A percentile compares a stretch with the other conserved stretches of the same genome.
phyloP scores from a whole-genome alignment of 2,888 invertebrate species.

The Tenthredo distinguenda region DNA sequence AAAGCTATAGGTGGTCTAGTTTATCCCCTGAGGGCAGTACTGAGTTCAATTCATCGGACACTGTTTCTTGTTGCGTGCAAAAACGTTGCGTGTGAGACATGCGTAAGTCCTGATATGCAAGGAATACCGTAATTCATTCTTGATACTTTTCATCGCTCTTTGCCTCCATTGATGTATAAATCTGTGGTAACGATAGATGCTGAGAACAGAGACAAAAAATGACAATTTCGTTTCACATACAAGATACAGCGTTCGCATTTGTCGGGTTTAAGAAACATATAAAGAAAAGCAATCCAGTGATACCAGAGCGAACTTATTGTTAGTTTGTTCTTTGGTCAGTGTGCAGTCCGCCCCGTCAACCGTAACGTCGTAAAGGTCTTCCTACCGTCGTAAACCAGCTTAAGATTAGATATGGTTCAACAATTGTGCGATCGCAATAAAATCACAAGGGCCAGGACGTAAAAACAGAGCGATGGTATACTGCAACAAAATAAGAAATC shows the following conservation, averaged over 20 bases:
- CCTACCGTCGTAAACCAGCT: conserved; percentile 26
- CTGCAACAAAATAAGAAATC: conserved; percentile 19
- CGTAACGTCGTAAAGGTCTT: conserved; percentile 26
- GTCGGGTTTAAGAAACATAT: background rate
- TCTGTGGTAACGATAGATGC: background rate
- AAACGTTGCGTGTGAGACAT: conserved; percentile 14
- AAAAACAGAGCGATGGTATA: conserved; percentile 13
- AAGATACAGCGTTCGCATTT: background rate
- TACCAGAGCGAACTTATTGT: background rate
- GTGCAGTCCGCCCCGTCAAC: background rate
- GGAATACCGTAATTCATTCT: background rate
- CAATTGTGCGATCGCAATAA: conserved; percentile 39
- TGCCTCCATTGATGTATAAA: background rate
- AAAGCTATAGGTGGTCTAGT: conserved; percentile 22
- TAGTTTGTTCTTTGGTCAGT: background rate
- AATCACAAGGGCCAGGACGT: conserved; percentile 14
- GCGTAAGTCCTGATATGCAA: conserved; percentile 1
- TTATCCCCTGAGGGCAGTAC: background rate
- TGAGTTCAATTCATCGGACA: background rate
- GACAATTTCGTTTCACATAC: background rate
- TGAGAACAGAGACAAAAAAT: background rate
- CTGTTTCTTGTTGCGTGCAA: conserved; percentile 16
- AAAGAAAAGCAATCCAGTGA: conserved; percentile 3
- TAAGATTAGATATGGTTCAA: conserved; percentile 42
- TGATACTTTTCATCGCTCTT: background rate